phyloP scores from a whole-genome alignment of 2,888 invertebrate species.

The Coelopa pilipes region DNA sequence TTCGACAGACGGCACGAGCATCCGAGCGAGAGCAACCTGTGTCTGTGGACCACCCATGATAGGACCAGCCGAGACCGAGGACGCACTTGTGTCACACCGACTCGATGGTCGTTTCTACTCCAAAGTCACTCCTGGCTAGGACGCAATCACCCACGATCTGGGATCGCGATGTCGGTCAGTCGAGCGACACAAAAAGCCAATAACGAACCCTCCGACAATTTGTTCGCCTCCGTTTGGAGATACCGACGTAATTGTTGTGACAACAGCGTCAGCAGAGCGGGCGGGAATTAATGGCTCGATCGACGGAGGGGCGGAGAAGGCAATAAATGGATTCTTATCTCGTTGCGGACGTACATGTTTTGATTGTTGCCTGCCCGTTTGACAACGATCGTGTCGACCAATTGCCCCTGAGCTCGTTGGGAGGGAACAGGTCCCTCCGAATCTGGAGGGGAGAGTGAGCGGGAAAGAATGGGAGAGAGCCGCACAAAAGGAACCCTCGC shows the following conservation, averaged over 20 bases:
- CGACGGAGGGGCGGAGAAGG: not conserved
- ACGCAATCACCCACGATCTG: conserved; percentile 49
- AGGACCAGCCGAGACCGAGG: conserved; percentile 14
- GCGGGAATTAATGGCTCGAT: conserved; percentile 20
- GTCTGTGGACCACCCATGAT: not conserved
- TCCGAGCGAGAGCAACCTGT: conserved; percentile 21
- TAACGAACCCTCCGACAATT: conserved; percentile 29
- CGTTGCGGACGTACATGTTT: conserved; percentile 37
- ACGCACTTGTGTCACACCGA: conserved; percentile 23
- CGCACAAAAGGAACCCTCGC: too few relatives aligned
- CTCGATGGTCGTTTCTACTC: too few relatives aligned
- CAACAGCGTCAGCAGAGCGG: conserved; percentile 28
- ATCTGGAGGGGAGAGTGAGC: not conserved
- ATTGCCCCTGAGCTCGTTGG: conserved; percentile 17
- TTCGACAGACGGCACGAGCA: conserved; percentile 16
- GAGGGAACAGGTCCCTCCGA: conserved; percentile 26
- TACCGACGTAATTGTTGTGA: conserved; percentile 40
- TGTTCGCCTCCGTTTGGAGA: conserved; percentile 13
- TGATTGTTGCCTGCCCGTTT: conserved; percentile 37
- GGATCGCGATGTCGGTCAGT: conserved; percentile 49
- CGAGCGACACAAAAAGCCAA: conserved; percentile 21
- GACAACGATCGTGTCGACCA: conserved; percentile 11
- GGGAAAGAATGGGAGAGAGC: too few relatives aligned
- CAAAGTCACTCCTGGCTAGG: too few relatives aligned
- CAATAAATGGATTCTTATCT: conserved; percentile 23